Evolutionary conservation across 2,888 invertebrate species (phyloP).

Genomic region (Cinara cedri): DNA sequence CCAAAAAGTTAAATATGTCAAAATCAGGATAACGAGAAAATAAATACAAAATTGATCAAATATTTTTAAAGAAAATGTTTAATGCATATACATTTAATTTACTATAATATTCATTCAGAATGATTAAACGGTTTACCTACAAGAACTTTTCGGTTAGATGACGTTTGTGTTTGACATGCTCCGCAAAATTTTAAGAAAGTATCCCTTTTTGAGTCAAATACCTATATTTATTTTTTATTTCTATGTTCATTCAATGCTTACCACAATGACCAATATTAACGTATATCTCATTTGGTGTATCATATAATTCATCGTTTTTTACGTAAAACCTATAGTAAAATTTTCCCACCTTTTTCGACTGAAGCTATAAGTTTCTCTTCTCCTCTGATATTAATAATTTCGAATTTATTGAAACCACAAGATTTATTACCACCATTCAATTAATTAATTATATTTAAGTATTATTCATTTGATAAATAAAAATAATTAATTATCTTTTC

Average conservation of each 20-base stretch:
- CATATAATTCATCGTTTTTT: constrained; percentile 9
- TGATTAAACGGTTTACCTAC: too few relatives aligned
- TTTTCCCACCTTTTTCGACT: neutral
- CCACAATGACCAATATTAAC: neutral
- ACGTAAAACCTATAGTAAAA: neutral
- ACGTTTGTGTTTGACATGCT: too few relatives aligned
- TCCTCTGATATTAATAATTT: constrained; percentile 2
- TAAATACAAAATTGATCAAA: too few relatives aligned
- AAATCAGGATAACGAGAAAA: too few relatives aligned
- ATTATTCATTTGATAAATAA: neutral
- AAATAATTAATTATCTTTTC: constrained; percentile 5
- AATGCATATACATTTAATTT: too few relatives aligned
- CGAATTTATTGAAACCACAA: neutral
- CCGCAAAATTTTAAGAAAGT: too few relatives aligned
- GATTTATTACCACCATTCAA: constrained; percentile 2
- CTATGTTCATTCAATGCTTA: neutral
- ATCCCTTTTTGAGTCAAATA: too few relatives aligned
- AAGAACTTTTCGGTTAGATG: too few relatives aligned
- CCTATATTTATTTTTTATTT: too few relatives aligned
- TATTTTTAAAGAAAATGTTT: too few relatives aligned
- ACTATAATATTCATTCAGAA: too few relatives aligned
- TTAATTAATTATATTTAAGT: neutral
- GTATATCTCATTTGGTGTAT: neutral
- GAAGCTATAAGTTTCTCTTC: neutral
- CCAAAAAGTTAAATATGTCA: too few relatives aligned